A percentile compares a stretch with the other conserved stretches of the same genome.
These are phyloP conservation scores for Andrena fulva DNA, from an alignment of 2,888 invertebrate genomes.

Conservation along the genomic window DNA sequence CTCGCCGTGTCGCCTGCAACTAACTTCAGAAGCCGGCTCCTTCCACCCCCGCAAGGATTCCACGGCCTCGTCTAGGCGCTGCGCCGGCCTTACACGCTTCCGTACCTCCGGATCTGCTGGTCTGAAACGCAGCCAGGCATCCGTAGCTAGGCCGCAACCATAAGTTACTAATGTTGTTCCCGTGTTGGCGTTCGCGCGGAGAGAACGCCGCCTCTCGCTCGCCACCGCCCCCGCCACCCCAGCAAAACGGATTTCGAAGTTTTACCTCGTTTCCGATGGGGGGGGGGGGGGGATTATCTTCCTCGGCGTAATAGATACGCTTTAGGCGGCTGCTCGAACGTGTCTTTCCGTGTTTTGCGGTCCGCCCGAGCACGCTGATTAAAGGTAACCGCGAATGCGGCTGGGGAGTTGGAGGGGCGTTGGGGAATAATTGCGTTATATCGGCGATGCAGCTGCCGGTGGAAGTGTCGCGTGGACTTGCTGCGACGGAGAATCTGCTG, in stretches of 20 bases:
- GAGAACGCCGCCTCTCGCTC: conserved; percentile 50
- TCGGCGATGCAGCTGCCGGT: neutral
- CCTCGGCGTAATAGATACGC: conserved; percentile 56
- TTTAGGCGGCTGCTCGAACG: conserved; percentile 57
- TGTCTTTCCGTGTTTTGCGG: conserved; percentile 62
- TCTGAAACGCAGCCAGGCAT: conserved; percentile 73
- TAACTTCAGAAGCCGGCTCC: conserved; percentile 76
- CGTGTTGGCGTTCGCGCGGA: conserved; percentile 77
- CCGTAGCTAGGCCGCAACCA: conserved; percentile 79
- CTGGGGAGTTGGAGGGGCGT: neutral
- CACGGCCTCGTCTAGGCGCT: conserved; percentile 67
- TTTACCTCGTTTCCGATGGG: conserved; percentile 56
- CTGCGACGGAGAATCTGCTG: neutral
- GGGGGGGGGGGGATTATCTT: conserved; percentile 58
- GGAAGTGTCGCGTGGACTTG: conserved; percentile 5
- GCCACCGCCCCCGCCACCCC: conserved; percentile 57
- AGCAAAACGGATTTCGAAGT: conserved; percentile 61
- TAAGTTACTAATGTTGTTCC: conserved; percentile 85
- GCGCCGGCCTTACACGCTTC: conserved; percentile 68
- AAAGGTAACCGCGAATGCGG: conserved; percentile 49
- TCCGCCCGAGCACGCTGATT: conserved; percentile 49
- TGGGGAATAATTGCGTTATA: conserved; percentile 4
- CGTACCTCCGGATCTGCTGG: conserved; percentile 67
- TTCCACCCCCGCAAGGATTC: conserved; percentile 65
- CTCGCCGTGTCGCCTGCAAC: conserved; percentile 82